These are phyloP conservation scores for Lepetodrilus schrolli DNA, from an alignment of 2,888 invertebrate genomes.

Conservation along the genomic window DNA sequence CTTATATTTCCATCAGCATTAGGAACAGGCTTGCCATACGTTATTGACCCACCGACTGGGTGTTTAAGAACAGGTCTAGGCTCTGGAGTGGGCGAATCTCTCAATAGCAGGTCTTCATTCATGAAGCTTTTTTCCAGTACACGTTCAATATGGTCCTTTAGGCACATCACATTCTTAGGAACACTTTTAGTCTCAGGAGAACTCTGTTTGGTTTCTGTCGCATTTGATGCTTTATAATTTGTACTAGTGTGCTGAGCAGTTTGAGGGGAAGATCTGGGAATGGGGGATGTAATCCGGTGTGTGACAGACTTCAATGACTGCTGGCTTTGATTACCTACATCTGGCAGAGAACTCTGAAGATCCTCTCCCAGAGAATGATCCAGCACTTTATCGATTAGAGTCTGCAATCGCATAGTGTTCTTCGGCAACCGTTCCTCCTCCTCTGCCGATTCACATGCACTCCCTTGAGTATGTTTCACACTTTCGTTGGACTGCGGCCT, in stretches of 20 bases:
- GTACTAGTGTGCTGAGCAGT: background rate
- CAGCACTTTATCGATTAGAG: constrained; percentile 64
- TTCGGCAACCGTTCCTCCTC: background rate
- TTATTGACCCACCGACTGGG: background rate
- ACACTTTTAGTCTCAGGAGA: constrained; percentile 33
- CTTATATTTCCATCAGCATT: constrained; percentile 44
- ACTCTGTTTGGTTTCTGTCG: constrained; percentile 12
- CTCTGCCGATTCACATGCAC: background rate
- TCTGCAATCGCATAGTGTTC: constrained; percentile 47
- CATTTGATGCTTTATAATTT: background rate
- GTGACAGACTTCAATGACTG: background rate
- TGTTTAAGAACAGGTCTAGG: background rate
- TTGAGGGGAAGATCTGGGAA: background rate
- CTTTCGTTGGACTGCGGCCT: background rate
- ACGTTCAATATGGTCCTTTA: constrained; percentile 64
- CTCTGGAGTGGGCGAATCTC: background rate
- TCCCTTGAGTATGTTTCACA: background rate
- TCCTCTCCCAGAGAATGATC: constrained; percentile 54
- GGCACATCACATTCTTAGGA: constrained; percentile 48
- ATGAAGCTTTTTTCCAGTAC: constrained; percentile 58
- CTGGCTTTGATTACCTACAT: background rate
- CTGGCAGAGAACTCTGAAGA: constrained; percentile 12
- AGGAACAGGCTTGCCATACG: background rate
- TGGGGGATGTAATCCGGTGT: background rate
- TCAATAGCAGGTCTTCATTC: background rate